phyloP scores from a whole-genome alignment of 2,797 vertebrate species.

The Sphaeramia orbicularis region DNA sequence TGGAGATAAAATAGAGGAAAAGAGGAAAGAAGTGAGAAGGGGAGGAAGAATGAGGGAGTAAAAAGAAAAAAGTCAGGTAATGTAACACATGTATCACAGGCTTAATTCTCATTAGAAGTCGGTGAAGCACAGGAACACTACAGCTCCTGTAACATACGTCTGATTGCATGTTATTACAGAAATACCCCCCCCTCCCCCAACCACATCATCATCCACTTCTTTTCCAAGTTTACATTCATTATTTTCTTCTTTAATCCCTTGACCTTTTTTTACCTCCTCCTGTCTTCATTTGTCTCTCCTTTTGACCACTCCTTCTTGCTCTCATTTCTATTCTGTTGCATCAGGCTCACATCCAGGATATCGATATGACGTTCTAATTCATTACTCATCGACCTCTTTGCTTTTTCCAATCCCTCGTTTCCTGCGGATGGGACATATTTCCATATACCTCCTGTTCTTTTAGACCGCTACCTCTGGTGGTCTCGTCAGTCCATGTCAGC shows the following conservation, averaged over 20 bases:
- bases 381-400: constrained; percentile 45
- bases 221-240: constrained; percentile 38
- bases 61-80: constrained; percentile 14
- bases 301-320: constrained; percentile 1
- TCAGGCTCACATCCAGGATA: constrained; percentile 41
- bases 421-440: constrained; percentile 53
- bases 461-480: constrained; percentile 70
- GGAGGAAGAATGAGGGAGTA: constrained; percentile 11
- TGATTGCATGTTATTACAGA: constrained; percentile 53
- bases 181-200: constrained; percentile 13
- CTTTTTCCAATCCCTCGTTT: constrained; percentile 48
- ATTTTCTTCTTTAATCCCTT: constrained; percentile 27
- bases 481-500: constrained; percentile 65
- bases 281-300: background rate
- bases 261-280: constrained; percentile 21
- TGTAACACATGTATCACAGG: constrained; percentile 11
- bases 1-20: background rate
- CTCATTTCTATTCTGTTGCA: constrained; percentile 29
- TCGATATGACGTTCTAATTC: constrained; percentile 56
- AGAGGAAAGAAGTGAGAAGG: constrained; percentile 4
- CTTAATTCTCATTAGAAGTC: constrained; percentile 50
- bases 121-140: constrained; percentile 41
- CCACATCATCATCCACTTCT: constrained; percentile 25
- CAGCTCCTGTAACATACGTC: constrained; percentile 50
- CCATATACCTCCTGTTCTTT: constrained; percentile 43